Percentiles rank a stretch among this genome's conserved stretches.
These are phyloP conservation scores for Campopleginae sp. DNA, from an alignment of 2,888 invertebrate species.

Conservation along the genomic window DNA sequence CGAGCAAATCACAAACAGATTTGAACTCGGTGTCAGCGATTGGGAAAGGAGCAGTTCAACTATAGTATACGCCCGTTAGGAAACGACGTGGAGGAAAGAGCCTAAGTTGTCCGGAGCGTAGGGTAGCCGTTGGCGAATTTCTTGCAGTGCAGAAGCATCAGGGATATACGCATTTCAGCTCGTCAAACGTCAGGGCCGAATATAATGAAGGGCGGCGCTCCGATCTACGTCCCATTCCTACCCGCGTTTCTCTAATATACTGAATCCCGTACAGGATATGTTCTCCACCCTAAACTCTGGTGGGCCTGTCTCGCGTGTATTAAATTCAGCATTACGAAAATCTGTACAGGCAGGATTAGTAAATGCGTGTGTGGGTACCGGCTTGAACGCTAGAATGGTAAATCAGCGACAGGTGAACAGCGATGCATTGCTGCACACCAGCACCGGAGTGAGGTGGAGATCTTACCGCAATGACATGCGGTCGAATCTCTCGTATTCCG, in stretches of 20 bases:
- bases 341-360: constrained; percentile 52
- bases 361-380: constrained; percentile 55
- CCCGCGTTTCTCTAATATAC: constrained; percentile 42
- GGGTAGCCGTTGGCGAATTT: constrained; percentile 58
- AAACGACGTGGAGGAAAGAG: constrained; percentile 37
- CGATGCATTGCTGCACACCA: constrained; percentile 59
- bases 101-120: constrained; percentile 29
- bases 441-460: constrained; percentile 74
- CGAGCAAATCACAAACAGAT: constrained; percentile 28
- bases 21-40: constrained; percentile 41
- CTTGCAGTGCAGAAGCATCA: constrained; percentile 44
- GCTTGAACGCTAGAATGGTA: constrained; percentile 80
- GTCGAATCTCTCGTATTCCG: constrained; percentile 81
- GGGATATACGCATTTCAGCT: constrained; percentile 59
- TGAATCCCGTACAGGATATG: constrained; percentile 18
- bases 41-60: constrained; percentile 41
- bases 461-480: constrained; percentile 84
- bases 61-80: constrained; percentile 41
- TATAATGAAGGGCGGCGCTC: constrained; percentile 65
- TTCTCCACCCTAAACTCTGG: constrained; percentile 47
- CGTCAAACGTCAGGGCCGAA: constrained; percentile 66
- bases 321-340: constrained; percentile 61
- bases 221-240: constrained; percentile 45
- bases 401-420: constrained; percentile 79
- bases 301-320: constrained; percentile 57